Evolutionary conservation across 2,113 vertebrate species (phyloP).

Genomic region (Tor tambroides): DNA sequence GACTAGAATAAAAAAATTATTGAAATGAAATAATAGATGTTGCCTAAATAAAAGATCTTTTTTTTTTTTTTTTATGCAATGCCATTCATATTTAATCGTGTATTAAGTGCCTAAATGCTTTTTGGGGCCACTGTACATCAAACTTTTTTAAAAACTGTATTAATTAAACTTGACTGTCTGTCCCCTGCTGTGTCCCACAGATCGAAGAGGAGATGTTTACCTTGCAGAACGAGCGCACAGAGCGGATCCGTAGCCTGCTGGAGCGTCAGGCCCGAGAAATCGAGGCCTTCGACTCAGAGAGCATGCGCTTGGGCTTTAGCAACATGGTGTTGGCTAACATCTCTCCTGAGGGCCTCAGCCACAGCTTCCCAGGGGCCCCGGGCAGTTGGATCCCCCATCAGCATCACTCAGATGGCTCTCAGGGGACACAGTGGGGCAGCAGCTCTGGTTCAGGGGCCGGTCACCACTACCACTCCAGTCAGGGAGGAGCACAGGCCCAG

Average conservation of each 20-base stretch:
- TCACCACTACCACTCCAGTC: slow-evolving; percentile 83
- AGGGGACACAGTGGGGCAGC: slow-evolving; percentile 84
- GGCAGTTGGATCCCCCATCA: slow-evolving; percentile 84
- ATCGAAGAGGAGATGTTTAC: slow-evolving; percentile 98
- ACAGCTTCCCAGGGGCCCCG: slow-evolving; percentile 93
- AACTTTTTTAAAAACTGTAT: not conserved
- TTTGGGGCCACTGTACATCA: not conserved
- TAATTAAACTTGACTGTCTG: not conserved
- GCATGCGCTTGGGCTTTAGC: slow-evolving; percentile 98
- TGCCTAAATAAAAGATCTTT: too few relatives aligned
- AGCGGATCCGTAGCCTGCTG: slow-evolving; percentile 92
- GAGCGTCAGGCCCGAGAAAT: slow-evolving; percentile 97
- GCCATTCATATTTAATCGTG: not conserved
- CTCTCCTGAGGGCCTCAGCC: slow-evolving; percentile 93
- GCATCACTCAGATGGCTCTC: slow-evolving; percentile 83
- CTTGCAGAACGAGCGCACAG: slow-evolving; percentile 91
- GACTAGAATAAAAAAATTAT: not conserved
- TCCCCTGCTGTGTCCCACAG: slow-evolving; percentile 66
- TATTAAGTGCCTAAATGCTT: not conserved
- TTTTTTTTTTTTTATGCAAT: not conserved
- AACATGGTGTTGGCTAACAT: slow-evolving; percentile 98
- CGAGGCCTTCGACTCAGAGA: slow-evolving; percentile 98
- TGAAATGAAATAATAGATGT: too few relatives aligned
- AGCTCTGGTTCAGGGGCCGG: slow-evolving; percentile 74
- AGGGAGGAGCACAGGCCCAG: slow-evolving; percentile 86